Evolutionary conservation across 1,140 invertebrate genomes (phyloP).

Genomic region (Caerostris darwini): DNA sequence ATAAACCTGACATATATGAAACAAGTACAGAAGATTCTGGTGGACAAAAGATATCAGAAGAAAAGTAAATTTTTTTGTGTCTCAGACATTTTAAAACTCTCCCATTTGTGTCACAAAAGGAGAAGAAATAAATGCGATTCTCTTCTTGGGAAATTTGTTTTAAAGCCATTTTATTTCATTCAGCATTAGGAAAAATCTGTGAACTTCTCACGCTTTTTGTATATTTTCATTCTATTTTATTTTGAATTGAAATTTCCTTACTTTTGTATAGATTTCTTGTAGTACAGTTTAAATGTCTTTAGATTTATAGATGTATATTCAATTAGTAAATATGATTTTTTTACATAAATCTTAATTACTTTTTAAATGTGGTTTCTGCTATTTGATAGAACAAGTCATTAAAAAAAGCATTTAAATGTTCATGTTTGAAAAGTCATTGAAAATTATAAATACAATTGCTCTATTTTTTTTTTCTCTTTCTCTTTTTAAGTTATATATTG

Average conservation of each 20-base stretch:
- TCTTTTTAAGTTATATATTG: too few relatives aligned
- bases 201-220: neutral
- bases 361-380: too few relatives aligned
- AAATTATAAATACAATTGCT: too few relatives aligned
- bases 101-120: neutral
- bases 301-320: too few relatives aligned
- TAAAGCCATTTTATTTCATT: conserved; percentile 2
- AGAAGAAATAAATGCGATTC: neutral
- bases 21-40: neutral
- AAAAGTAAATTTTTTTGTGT: neutral
- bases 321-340: too few relatives aligned
- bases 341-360: too few relatives aligned
- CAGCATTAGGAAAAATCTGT: conserved; percentile 9
- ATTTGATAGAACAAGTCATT: too few relatives aligned
- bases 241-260: neutral
- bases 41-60: neutral
- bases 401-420: too few relatives aligned
- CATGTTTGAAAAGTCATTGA: too few relatives aligned
- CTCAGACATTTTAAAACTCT: conserved; percentile 9
- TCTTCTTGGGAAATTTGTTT: conserved; percentile 13
- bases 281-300: neutral
- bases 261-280: conserved; percentile 8
- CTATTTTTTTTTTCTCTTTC: too few relatives aligned
- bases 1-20: neutral
- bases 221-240: neutral